Evolutionary conservation across 2,113 vertebrate genomes (phyloP), one percentile per base, ranked within the genome.

Genomic region (Tretioscincus oriximinensis): DNA sequence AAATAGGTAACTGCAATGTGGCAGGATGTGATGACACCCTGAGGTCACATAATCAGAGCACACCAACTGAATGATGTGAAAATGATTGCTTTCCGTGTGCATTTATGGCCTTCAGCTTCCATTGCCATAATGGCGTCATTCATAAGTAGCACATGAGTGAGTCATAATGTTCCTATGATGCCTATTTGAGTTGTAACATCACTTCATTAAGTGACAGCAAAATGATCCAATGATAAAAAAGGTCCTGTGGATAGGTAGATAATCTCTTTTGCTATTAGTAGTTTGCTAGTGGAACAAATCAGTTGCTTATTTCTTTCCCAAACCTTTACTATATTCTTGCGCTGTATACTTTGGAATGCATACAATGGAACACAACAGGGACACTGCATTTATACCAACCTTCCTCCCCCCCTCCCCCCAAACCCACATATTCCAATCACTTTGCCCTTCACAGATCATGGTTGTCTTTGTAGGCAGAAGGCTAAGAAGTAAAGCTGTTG

Each of bases 401-500:
- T 47, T 18, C 78, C 26, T 4, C 10, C 60, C 45, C 29, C 49
- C 12, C 78, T 16, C 4, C 10, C 60, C 45, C 29, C 49, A 9
- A 80, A 70, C 26, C 78, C 73, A 35, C 31, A 9, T 47, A 11
- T 66, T 51, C 76, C 80, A 78, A 73, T 68, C 71, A 69, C 68
- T 0, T 0, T 89, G 89, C 47, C 86, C 87, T 90, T 90, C 86
- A 86, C 88, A 87, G 83, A n/a, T 18, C 81, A 66, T 35, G 70
- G 63, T 81, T 85, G 81, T 66, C 89, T 92, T 91, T 90, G 88
- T 72, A 81, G 77, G 31, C 84, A 84, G 79, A 88, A 68, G 82
- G 76, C 66, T 26, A 77, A 90, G 91, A 78, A 86, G 73, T 67
- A 88, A 78, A 78, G 84, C 68, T 88, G 86, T 88, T 91, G 85